Percentiles rank a stretch among this genome's conserved stretches.
phyloP scores from a whole-genome alignment of 2,113 vertebrate species.

The Mohoua ochrocephala region DNA sequence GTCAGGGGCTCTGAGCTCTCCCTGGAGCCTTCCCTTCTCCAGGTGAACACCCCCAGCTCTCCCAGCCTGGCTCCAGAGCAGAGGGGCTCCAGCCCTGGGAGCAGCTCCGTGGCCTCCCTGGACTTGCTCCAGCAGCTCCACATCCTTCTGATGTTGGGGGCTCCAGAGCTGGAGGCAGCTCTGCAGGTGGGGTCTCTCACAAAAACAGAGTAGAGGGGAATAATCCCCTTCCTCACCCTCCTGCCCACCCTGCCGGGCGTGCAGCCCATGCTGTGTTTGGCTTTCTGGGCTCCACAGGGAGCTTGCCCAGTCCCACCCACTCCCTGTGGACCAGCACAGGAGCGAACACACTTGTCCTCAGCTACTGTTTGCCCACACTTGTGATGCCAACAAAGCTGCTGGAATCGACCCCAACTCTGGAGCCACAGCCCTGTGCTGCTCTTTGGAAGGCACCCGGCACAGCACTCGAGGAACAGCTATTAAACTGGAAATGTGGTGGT shows the following conservation, averaged over 20 bases:
- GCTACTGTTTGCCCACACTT: not conserved
- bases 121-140: not conserved
- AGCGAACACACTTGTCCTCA: accelerated
- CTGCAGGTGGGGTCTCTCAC: not conserved
- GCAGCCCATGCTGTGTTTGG: not conserved
- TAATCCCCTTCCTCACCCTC: not conserved
- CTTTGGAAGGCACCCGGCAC: not conserved
- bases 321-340: not conserved
- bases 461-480: not conserved
- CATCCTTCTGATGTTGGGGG: not conserved
- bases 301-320: not conserved
- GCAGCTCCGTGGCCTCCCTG: not conserved
- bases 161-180: not conserved
- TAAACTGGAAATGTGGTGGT: not conserved
- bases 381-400: not conserved
- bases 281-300: not conserved
- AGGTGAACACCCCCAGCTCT: not conserved
- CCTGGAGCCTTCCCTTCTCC: not conserved
- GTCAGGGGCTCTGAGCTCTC: not conserved
- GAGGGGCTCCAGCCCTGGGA: not conserved
- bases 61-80: not conserved
- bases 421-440: not conserved
- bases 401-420: not conserved
- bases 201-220: not conserved
- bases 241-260: not conserved